Evolutionary conservation across 1,140 invertebrate species (phyloP).

Genomic region (Lasaia peninsularis): DNA sequence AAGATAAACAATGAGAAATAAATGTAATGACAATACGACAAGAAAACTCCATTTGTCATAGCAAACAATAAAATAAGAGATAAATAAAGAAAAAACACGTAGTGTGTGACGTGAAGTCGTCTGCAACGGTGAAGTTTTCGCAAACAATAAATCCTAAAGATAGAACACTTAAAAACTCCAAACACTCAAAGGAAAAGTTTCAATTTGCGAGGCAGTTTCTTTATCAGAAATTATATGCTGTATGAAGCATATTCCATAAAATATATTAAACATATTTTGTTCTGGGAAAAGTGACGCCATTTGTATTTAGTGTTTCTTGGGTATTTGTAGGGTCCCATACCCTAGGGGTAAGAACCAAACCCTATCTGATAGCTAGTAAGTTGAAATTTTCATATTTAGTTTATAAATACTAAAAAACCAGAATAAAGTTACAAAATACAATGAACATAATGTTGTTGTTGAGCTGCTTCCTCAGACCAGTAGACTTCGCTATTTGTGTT

Average conservation of each 20-base stretch:
- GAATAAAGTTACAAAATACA: too few relatives aligned
- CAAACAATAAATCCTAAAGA: constrained; percentile 39
- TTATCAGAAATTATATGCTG: constrained; percentile 24
- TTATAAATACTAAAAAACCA: too few relatives aligned
- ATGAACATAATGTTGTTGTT: too few relatives aligned
- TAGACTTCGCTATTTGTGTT: too few relatives aligned
- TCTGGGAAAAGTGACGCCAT: too few relatives aligned
- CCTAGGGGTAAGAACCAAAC: too few relatives aligned
- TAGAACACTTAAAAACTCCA: constrained; percentile 40
- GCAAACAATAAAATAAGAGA: constrained; percentile 8
- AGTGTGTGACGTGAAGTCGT: constrained; percentile 31
- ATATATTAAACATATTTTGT: too few relatives aligned
- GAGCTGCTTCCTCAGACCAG: too few relatives aligned
- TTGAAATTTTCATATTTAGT: too few relatives aligned
- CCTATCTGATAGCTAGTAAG: too few relatives aligned
- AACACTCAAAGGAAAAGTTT: constrained; percentile 35
- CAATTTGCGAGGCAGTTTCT: constrained; percentile 37
- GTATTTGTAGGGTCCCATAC: too few relatives aligned
- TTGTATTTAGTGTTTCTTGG: too few relatives aligned
- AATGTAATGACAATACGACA: not conserved
- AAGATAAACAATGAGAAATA: not conserved
- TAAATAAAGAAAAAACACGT: constrained; percentile 19
- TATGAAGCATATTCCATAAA: not conserved
- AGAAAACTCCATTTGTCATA: constrained; percentile 2
- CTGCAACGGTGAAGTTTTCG: constrained; percentile 27